A percentile compares a stretch with the other conserved stretches of the same genome.
phyloP scores from a whole-genome alignment of 2,888 invertebrate species.

The Aethes cnicana region DNA sequence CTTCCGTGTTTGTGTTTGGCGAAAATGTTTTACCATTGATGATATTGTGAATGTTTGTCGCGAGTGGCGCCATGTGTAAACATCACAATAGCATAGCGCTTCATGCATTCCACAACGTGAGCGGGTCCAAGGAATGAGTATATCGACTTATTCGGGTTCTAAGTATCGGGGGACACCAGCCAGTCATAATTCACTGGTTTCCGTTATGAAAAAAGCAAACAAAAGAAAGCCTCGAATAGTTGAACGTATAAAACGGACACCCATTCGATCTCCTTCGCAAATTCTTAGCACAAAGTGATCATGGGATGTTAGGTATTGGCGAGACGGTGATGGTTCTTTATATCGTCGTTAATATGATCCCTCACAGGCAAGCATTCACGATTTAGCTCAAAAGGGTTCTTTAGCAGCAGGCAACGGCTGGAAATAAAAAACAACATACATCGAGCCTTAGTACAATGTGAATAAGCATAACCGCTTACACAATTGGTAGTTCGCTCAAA shows the following conservation, averaged over 20 bases:
- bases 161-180: conserved; percentile 55
- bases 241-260: conserved; percentile 44
- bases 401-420: conserved; percentile 83
- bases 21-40: conserved; percentile 75
- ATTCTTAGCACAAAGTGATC: conserved; percentile 77
- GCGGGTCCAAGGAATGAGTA: conserved; percentile 77
- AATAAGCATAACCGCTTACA: conserved; percentile 57
- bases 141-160: conserved; percentile 47
- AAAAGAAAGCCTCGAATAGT: conserved; percentile 64
- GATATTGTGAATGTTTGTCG: conserved; percentile 70
- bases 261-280: conserved; percentile 52
- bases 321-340: conserved; percentile 77
- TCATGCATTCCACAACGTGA: conserved; percentile 74
- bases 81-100: conserved; percentile 67
- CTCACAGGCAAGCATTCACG: conserved; percentile 83
- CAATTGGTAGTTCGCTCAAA: conserved; percentile 57
- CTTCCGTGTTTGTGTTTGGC: conserved; percentile 71
- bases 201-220: conserved; percentile 63
- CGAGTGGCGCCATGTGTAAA: conserved; percentile 52
- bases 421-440: conserved; percentile 83
- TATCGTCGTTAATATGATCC: conserved; percentile 81
- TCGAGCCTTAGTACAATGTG: conserved; percentile 79
- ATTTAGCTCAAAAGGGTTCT: conserved; percentile 82
- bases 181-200: conserved; percentile 75
- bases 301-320: conserved; percentile 76